A percentile compares a stretch with the other conserved stretches of the same genome.
Evolutionary conservation across 2,888 invertebrate species (phyloP).

Genomic region (Ephialtes manifestator): DNA sequence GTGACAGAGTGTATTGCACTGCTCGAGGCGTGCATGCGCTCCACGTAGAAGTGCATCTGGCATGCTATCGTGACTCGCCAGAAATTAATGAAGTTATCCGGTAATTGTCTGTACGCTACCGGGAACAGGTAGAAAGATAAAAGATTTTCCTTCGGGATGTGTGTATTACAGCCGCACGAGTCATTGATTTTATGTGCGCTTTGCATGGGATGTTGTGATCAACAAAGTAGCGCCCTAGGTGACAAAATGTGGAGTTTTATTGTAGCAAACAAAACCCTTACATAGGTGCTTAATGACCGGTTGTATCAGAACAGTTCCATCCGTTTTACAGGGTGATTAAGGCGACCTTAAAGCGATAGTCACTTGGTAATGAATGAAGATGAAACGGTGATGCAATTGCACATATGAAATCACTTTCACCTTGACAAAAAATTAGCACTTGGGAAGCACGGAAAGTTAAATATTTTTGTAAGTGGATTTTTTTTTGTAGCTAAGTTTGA

Average conservation of each 20-base stretch:
- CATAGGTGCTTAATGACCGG: background rate
- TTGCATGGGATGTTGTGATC: background rate
- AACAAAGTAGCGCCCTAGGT: background rate
- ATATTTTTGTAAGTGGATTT: too few species aligned
- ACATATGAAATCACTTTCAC: too few species aligned
- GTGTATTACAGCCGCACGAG: background rate
- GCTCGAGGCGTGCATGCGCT: background rate
- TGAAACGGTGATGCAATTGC: too few species aligned
- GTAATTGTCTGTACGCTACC: conserved; percentile 42
- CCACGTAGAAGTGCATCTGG: conserved; percentile 28
- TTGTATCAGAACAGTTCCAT: too few species aligned
- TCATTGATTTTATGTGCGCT: background rate
- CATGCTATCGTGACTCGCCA: conserved; percentile 49
- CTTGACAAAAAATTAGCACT: too few species aligned
- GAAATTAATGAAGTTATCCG: conserved; percentile 55
- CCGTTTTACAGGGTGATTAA: too few species aligned
- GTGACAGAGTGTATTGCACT: conserved; percentile 3
- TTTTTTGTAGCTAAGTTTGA: too few species aligned
- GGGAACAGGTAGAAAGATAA: background rate
- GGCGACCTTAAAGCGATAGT: too few species aligned
- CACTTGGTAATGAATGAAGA: too few species aligned
- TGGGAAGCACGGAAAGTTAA: too few species aligned
- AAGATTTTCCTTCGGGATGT: background rate
- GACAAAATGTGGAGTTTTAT: background rate
- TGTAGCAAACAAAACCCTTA: background rate